Conservation (phyloP, 2,797 vertebrate genomes). For the Trachops cirrhosus region DNA sequence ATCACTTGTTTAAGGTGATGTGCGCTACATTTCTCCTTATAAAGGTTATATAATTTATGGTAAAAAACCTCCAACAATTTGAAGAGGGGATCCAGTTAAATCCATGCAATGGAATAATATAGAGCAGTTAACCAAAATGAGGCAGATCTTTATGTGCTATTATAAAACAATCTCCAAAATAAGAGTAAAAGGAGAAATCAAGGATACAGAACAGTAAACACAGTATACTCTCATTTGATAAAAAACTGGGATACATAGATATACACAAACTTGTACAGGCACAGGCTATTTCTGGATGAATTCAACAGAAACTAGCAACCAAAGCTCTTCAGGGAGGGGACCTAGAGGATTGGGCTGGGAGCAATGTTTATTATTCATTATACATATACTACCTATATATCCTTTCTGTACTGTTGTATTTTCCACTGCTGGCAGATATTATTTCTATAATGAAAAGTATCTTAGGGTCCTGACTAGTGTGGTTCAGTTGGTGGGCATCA, state of each 20-base stretch:
- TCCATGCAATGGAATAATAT: neutral
- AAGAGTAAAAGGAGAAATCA: neutral
- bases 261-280: neutral
- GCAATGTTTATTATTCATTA: neutral
- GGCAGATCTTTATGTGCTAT: neutral
- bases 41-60: neutral
- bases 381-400: neutral
- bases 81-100: neutral
- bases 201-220: neutral
- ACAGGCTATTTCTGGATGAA: neutral
- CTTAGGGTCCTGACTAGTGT: too few species aligned
- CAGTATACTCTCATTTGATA: neutral
- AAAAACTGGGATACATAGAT: neutral
- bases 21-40: neutral
- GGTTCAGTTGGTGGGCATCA: too few species aligned
- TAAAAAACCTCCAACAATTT: neutral
- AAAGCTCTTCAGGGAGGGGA: neutral
- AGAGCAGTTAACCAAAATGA: neutral
- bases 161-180: neutral
- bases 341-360: neutral
- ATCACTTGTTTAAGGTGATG: neutral
- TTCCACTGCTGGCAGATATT: neutral
- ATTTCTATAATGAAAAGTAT: neutral
- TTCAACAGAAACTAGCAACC: neutral
- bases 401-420: neutral